Evolutionary conservation across 2,797 vertebrate genomes (phyloP).

Genomic region (Enteromius fasciolatus): DNA sequence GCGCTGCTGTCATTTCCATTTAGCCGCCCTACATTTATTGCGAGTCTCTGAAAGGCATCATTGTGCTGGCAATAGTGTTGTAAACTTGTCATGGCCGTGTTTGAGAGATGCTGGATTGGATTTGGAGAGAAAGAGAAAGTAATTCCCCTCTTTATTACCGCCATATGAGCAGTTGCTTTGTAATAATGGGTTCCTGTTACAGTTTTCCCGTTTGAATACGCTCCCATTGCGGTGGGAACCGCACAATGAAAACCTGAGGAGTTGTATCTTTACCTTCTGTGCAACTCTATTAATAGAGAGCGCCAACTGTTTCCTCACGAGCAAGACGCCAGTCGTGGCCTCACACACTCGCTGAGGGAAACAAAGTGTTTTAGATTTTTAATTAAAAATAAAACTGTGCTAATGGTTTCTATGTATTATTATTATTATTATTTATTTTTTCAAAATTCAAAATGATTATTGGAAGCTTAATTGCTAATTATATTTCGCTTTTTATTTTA

Average conservation of each 20-base stretch:
- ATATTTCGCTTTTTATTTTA: background rate
- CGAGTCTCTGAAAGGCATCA: conserved; percentile 65
- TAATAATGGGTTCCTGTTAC: conserved; percentile 73
- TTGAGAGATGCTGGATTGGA: conserved; percentile 61
- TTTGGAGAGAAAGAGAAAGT: conserved; percentile 65
- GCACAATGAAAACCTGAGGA: conserved; percentile 37
- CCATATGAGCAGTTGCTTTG: conserved; percentile 70
- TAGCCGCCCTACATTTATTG: conserved; percentile 49
- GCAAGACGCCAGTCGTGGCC: background rate
- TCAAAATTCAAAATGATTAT: background rate
- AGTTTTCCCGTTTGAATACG: conserved; percentile 63
- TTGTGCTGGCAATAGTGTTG: conserved; percentile 64
- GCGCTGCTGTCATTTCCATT: conserved; percentile 60
- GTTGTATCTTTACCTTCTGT: conserved; percentile 46
- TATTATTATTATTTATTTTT: too few species aligned
- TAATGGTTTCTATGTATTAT: background rate
- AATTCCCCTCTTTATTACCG: conserved; percentile 70
- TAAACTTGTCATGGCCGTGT: conserved; percentile 72
- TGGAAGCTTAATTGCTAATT: background rate
- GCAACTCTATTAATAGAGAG: conserved; percentile 47
- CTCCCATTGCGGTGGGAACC: conserved; percentile 57
- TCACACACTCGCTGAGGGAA: background rate
- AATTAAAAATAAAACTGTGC: too few species aligned
- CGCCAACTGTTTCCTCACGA: conserved; percentile 29
- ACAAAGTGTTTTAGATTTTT: background rate